Conservation (phyloP, 2,888 invertebrate genomes). For the Anthophora plumipes region DNA sequence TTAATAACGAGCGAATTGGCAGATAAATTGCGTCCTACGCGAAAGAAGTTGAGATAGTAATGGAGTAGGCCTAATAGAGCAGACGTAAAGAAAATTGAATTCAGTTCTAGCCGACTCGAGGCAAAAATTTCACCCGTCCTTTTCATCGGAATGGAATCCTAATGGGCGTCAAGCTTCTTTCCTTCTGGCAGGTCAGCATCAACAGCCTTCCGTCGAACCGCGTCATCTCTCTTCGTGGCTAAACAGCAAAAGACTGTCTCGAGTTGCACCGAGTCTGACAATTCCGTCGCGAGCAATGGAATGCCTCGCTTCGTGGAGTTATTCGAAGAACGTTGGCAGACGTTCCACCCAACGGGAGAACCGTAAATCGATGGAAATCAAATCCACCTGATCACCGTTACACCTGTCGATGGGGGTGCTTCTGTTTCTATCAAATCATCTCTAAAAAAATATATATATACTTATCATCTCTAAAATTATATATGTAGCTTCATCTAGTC, state of each 20-base stretch:
- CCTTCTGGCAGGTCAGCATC: constrained; percentile 28
- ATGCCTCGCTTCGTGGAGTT: constrained; percentile 45
- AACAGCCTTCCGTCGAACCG: constrained; percentile 35
- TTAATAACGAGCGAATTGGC: no score
- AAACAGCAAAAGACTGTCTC: constrained; percentile 24
- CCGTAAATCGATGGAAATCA: constrained; percentile 52
- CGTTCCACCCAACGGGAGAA: constrained; percentile 30
- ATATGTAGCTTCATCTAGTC: no score
- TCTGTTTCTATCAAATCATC: no score
- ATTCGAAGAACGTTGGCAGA: constrained; percentile 51
- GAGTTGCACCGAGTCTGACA: constrained; percentile 23
- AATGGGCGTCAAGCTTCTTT: constrained; percentile 43
- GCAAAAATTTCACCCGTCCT: constrained; percentile 27
- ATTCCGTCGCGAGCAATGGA: constrained; percentile 38
- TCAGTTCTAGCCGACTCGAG: background rate
- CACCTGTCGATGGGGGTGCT: background rate
- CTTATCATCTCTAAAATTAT: no score
- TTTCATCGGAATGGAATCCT: constrained; percentile 45
- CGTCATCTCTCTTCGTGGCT: constrained; percentile 15
- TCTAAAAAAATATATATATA: no score
- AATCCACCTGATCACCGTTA: constrained; percentile 28
- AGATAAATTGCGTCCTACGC: no score
- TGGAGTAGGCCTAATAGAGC: no score
- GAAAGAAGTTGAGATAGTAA: no score
- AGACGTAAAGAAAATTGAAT: background rate